phyloP scores from a whole-genome alignment of 2,113 vertebrate species.

The Camelus dromedarius region DNA sequence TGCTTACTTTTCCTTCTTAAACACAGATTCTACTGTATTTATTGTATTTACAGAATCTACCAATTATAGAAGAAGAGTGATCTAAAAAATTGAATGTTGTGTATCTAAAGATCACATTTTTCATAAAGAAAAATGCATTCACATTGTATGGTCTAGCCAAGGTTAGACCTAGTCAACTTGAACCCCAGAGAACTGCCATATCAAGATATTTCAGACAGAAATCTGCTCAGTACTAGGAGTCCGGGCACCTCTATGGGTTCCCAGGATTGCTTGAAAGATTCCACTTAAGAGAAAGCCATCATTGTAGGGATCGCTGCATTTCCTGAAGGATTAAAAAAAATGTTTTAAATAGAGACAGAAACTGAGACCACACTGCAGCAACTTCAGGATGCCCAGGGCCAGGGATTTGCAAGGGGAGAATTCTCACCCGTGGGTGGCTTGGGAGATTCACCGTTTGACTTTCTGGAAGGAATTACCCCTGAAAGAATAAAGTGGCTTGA shows the following conservation, averaged over 20 bases:
- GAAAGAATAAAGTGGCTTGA: background rate
- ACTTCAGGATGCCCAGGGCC: background rate
- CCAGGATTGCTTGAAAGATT: background rate
- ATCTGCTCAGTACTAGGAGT: background rate
- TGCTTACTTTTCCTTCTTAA: background rate
- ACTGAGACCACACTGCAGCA: background rate
- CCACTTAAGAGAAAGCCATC: background rate
- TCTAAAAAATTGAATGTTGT: background rate
- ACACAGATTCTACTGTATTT: background rate
- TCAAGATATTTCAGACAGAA: background rate
- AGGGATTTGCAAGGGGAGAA: background rate
- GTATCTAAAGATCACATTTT: background rate
- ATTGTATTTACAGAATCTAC: background rate
- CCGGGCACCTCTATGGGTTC: background rate
- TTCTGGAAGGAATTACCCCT: background rate
- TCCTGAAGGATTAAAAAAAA: background rate
- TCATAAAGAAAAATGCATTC: background rate
- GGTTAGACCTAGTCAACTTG: background rate
- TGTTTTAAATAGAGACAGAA: background rate
- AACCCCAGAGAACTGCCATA: background rate
- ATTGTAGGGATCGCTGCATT: background rate
- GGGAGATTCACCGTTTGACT: background rate
- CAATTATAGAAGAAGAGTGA: background rate
- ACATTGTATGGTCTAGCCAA: background rate
- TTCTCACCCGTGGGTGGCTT: background rate